These are phyloP conservation scores for Drepanosiphum platanoidis DNA, from an alignment of 2,888 invertebrate species.

Conservation along the genomic window DNA sequence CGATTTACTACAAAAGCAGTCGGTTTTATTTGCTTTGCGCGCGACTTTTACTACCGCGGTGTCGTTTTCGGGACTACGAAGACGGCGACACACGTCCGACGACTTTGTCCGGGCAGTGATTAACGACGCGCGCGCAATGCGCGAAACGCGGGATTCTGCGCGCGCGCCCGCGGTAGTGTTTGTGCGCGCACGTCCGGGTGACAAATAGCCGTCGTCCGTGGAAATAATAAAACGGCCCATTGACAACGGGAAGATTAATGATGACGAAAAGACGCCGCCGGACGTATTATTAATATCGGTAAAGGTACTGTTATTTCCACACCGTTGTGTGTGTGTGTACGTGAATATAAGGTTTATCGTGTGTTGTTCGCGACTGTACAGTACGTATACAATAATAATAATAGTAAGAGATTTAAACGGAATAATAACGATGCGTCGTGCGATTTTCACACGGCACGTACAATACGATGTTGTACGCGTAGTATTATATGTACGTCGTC, in stretches of 20 bases:
- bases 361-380: not conserved
- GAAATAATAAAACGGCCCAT: conserved; percentile 57
- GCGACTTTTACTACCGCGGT: too few species aligned
- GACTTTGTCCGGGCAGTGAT: conserved; percentile 31
- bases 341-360: too few species aligned
- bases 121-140: conserved; percentile 11
- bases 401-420: not conserved
- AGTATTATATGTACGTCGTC: not conserved
- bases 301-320: not conserved
- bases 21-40: too few species aligned
- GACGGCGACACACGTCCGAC: not conserved
- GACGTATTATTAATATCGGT: conserved; percentile 1
- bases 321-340: not conserved
- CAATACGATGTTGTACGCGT: not conserved
- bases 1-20: too few species aligned
- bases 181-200: conserved; percentile 17
- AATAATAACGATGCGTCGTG: not conserved
- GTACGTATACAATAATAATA: not conserved
- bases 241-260: conserved; percentile 55
- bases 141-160: not conserved
- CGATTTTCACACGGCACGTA: not conserved
- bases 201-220: conserved; percentile 52
- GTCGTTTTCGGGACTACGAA: not conserved
- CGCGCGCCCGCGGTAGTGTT: not conserved
- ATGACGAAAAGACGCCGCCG: conserved; percentile 42